phyloP scores from a whole-genome alignment of 1,140 invertebrate species.

The Andrena cerasifolii region DNA sequence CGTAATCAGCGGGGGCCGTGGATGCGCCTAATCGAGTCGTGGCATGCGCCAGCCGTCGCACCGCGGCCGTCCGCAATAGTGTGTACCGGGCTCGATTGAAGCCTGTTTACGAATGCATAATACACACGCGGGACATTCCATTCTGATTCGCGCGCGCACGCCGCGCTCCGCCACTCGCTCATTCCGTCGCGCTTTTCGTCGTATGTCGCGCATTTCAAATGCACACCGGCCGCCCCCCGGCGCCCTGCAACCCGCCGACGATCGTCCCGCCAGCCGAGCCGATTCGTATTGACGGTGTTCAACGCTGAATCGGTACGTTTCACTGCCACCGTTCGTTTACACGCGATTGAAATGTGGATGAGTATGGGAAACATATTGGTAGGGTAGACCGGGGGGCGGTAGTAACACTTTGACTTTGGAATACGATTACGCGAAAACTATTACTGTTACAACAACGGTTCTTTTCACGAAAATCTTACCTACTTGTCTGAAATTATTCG shows the following conservation, averaged over 20 bases:
- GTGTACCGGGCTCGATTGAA: conserved; percentile 41
- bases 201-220: conserved; percentile 54
- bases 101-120: conserved; percentile 71
- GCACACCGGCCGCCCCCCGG: no score
- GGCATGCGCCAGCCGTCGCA: conserved; percentile 23
- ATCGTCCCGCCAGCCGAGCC: conserved; percentile 10
- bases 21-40: conserved; percentile 42
- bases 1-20: conserved; percentile 57
- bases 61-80: conserved; percentile 12
- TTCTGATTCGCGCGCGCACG: conserved; percentile 53
- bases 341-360: no score
- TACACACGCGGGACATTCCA: conserved; percentile 62
- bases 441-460: no score
- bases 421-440: no score
- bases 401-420: no score
- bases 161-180: conserved; percentile 48
- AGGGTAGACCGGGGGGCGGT: no score
- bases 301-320: conserved; percentile 6
- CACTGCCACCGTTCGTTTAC: background rate
- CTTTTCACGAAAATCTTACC: no score
- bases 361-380: no score
- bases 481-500: no score
- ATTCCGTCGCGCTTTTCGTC: conserved; percentile 61
- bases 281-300: no score
- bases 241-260: conserved; percentile 30